Base-by-base conservation (phyloP, 1,140 invertebrate species). In the Orius laevigatus region DNA sequence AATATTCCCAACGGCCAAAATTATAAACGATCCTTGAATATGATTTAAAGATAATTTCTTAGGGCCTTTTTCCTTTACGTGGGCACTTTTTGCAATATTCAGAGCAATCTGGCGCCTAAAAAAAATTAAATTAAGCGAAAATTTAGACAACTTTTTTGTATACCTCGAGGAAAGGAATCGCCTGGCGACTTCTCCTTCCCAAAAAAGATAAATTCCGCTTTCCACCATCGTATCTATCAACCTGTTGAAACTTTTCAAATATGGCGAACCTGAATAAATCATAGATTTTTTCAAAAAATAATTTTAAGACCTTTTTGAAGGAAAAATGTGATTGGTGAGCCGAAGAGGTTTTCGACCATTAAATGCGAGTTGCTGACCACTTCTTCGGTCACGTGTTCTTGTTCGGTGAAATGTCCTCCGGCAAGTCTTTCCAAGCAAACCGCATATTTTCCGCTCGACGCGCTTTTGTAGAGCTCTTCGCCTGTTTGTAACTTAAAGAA, bases 371-470 rank as follows among this genome's bases (percentile, higher is more conserved):
- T 40, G 2, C 25, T 31, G 4, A 50, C 34, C 3, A 50, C 41
- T 34, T 35, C 32, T 11, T 32, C 48, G 6, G 48, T 50, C 12
- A 44, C 31, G 11, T 35, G 34, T 5, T 50, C 48, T 44, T 50
- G 48, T 34, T 50, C 40, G 1, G 48, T 50, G 18, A 42, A 34
- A 25, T 41, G 41, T 1, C 48, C 69, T 60, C 66, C 67, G 10
- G 69, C 69, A 49, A 73, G 56, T 46, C 69, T 66, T 58, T 73
- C 71, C 50, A 72, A 61, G 16, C 64, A 62, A 43, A 67, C 70
- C 0, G 67, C 68, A 59, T 69, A 67, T 52, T 56, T 62, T 56
- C 65, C 59, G 8, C 57, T 64, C 53, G 60, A 65, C 55, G 64
- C 65, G 57, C 57, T 62, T 10, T 53, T 53, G 32, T 62, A 58